phyloP scores from a whole-genome alignment of 2,113 vertebrate genomes.

The Eurystomus gularis region DNA sequence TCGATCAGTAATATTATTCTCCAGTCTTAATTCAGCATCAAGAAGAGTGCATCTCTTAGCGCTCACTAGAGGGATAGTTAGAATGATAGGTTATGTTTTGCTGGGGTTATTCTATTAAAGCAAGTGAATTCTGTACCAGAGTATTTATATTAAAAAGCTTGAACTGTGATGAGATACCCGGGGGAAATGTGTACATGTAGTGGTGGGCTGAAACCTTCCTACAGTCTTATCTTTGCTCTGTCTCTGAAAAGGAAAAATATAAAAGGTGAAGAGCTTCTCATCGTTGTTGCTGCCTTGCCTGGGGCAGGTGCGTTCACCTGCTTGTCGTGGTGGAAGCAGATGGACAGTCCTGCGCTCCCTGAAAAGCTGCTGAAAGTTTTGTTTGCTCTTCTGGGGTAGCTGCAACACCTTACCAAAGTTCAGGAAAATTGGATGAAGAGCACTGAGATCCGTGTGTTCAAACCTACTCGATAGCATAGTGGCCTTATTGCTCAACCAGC shows the following conservation, averaged over 20 bases:
- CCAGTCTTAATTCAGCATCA: neutral
- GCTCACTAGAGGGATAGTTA: neutral
- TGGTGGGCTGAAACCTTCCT: neutral
- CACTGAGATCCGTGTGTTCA: neutral
- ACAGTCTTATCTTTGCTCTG: neutral
- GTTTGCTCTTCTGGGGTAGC: conserved; percentile 32
- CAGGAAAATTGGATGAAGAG: conserved; percentile 28
- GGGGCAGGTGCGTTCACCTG: neutral
- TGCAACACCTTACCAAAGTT: conserved; percentile 48
- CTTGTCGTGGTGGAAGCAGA: neutral
- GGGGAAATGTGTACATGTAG: rapidly evolving
- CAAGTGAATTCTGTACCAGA: neutral
- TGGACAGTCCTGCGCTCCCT: neutral
- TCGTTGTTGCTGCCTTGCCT: neutral
- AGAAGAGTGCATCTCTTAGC: neutral
- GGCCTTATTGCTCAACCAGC: conserved; percentile 3
- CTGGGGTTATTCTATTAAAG: neutral
- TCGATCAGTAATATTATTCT: neutral
- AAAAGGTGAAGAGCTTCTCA: neutral
- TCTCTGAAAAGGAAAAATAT: neutral
- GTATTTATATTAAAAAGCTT: neutral
- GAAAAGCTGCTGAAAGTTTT: conserved; percentile 16
- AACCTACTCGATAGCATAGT: neutral
- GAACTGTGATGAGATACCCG: neutral
- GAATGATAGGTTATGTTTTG: neutral